These are phyloP conservation scores for Pelmatolapia mariae DNA, from an alignment of 2,113 vertebrate genomes.

Conservation along the genomic window DNA sequence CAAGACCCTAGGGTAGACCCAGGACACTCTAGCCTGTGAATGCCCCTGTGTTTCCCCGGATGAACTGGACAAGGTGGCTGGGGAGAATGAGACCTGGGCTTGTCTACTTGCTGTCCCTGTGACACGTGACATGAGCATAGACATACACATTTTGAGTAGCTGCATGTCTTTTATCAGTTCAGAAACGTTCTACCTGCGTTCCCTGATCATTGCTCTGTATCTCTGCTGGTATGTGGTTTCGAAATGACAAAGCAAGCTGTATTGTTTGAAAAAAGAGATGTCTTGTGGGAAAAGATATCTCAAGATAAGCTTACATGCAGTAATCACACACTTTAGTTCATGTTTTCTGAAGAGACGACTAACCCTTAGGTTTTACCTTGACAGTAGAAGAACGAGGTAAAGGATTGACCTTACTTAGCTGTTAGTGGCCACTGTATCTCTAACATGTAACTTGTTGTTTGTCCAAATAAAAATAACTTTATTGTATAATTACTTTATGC, in stretches of 20 bases:
- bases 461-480: not conserved
- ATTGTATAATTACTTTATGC: not conserved
- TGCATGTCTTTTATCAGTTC: not conserved
- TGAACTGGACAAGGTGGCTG: not conserved
- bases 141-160: not conserved
- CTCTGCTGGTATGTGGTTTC: not conserved
- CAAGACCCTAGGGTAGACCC: not conserved
- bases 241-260: not conserved
- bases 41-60: not conserved
- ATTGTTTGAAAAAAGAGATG: not conserved
- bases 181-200: not conserved
- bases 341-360: not conserved
- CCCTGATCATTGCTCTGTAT: not conserved
- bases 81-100: not conserved
- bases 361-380: not conserved
- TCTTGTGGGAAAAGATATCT: not conserved
- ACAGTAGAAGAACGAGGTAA: not conserved
- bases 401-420: not conserved
- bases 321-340: not conserved
- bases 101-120: not conserved
- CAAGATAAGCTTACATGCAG: not conserved
- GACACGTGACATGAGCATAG: not conserved
- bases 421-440: not conserved
- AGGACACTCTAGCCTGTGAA: not conserved
- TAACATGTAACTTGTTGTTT: not conserved